A percentile compares a stretch with the other conserved stretches of the same genome.
phyloP scores from a whole-genome alignment of 2,888 invertebrate genomes.

The Halictus ligatus region DNA sequence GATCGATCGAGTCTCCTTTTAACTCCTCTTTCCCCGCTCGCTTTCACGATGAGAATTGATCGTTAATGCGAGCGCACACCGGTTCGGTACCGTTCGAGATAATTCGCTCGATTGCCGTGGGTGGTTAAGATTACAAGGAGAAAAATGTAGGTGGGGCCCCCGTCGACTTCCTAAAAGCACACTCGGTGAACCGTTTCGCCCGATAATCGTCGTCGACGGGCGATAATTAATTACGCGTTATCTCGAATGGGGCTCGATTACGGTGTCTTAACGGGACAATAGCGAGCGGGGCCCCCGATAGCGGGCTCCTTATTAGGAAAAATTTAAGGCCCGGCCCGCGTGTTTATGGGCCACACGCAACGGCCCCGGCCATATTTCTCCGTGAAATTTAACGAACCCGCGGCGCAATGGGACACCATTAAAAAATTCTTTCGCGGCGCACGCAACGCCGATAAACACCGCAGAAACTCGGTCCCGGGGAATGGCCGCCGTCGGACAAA shows the following conservation, averaged over 20 bases:
- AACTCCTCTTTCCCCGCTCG: background rate
- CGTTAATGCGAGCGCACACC: background rate
- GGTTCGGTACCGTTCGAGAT: background rate
- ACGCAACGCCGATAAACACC: constrained; percentile 71
- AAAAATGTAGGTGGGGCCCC: background rate
- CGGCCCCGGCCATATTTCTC: constrained; percentile 65
- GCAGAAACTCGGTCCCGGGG: constrained; percentile 8
- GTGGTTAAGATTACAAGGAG: background rate
- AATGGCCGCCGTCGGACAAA: constrained; percentile 30
- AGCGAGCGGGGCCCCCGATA: constrained; percentile 38
- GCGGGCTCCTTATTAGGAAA: constrained; percentile 56
- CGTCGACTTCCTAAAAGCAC: constrained; percentile 20
- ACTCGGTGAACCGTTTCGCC: constrained; percentile 4
- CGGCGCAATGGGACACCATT: constrained; percentile 76
- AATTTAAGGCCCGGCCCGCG: constrained; percentile 54
- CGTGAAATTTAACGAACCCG: constrained; percentile 72
- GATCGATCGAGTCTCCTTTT: background rate
- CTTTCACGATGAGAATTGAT: background rate
- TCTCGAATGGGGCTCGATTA: constrained; percentile 44
- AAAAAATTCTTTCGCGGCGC: constrained; percentile 77
- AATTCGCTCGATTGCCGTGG: background rate
- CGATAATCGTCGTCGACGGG: constrained; percentile 32
- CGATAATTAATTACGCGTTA: constrained; percentile 57
- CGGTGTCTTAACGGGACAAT: constrained; percentile 52
- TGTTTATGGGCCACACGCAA: constrained; percentile 49